Evolutionary conservation across 1,140 invertebrate genomes (phyloP).

Genomic region (Euschistus heros): DNA sequence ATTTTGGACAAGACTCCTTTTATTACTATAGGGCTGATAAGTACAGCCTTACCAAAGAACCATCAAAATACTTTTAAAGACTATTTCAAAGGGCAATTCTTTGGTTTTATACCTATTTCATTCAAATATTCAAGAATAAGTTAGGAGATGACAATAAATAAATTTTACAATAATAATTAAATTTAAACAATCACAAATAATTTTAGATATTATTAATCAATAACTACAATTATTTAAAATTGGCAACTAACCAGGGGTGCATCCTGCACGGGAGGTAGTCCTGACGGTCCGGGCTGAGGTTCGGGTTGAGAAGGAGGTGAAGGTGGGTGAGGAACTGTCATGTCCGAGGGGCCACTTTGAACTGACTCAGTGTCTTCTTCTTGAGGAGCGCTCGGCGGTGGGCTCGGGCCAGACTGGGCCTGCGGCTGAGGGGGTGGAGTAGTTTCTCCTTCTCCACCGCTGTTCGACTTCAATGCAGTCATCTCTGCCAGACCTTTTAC

Average conservation of each 20-base stretch:
- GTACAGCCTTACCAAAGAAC: no score
- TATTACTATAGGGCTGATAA: no score
- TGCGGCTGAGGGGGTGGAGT: conserved; percentile 25
- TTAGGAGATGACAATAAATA: no score
- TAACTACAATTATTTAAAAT: no score
- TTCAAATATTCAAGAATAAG: no score
- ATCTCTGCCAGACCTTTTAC: conserved; percentile 85
- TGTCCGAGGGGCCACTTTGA: conserved; percentile 45
- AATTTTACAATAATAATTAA: no score
- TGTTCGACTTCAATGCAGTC: conserved; percentile 41
- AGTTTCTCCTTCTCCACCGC: conserved; percentile 20
- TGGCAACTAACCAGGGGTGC: conserved; percentile 60
- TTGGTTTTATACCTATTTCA: no score
- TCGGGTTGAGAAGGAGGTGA: conserved; percentile 46
- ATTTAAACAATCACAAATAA: no score
- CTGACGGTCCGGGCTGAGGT: conserved; percentile 53
- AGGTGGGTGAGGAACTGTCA: conserved; percentile 37
- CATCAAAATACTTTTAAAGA: no score
- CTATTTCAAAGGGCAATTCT: no score
- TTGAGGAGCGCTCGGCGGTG: conserved; percentile 34
- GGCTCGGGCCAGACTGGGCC: conserved; percentile 27
- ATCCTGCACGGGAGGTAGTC: conserved; percentile 70
- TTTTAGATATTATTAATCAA: no score
- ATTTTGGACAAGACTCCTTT: no score
- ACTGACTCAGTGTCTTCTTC: conserved; percentile 40